These are phyloP conservation scores for Agonopterix subpropinquella DNA, from an alignment of 2,888 invertebrate species.

Conservation along the genomic window DNA sequence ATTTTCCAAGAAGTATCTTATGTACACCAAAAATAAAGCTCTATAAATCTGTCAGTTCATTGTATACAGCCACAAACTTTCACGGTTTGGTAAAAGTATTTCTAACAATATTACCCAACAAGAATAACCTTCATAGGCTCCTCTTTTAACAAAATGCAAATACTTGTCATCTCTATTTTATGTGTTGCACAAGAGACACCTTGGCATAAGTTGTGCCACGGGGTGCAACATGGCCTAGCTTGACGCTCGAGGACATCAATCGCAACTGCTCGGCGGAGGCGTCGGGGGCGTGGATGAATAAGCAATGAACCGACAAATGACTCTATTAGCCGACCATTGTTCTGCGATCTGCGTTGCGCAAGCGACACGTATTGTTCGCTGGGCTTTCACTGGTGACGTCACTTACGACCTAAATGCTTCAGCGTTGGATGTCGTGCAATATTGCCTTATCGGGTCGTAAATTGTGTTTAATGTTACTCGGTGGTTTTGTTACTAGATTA, in stretches of 20 bases:
- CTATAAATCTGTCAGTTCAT: too few species aligned
- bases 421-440: slow-evolving; percentile 55
- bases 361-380: slow-evolving; percentile 66
- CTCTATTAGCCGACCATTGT: slow-evolving; percentile 72
- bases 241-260: slow-evolving; percentile 54
- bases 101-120: too few species aligned
- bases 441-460: slow-evolving; percentile 52
- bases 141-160: too few species aligned
- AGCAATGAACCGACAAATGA: slow-evolving; percentile 72
- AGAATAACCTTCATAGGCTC: too few species aligned
- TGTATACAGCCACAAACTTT: too few species aligned
- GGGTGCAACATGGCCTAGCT: background rate
- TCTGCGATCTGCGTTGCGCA: slow-evolving; percentile 64
- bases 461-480: slow-evolving; percentile 22
- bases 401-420: slow-evolving; percentile 57
- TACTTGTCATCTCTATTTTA: too few species aligned
- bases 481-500: background rate
- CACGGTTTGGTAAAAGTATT: too few species aligned
- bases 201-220: slow-evolving; percentile 1
- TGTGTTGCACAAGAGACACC: background rate
- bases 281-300: slow-evolving; percentile 73
- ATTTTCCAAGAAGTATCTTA: too few species aligned
- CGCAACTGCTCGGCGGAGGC: slow-evolving; percentile 56
- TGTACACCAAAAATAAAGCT: too few species aligned
- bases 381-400: slow-evolving; percentile 69